These are phyloP conservation scores for Parochlus steinenii DNA, from an alignment of 2,888 invertebrate species.

Conservation along the genomic window DNA sequence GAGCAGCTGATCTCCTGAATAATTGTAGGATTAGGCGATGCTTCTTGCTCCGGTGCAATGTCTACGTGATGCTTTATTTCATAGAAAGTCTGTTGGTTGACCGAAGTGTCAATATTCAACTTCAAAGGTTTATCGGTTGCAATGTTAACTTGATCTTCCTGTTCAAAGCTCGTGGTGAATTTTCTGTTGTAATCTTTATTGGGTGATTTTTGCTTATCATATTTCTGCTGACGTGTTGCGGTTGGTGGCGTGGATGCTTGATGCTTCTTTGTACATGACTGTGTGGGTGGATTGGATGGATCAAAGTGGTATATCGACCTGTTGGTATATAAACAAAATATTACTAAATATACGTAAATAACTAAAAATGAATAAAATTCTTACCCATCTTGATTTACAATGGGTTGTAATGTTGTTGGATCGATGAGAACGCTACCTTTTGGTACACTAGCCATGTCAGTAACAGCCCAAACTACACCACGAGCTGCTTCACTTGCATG, in stretches of 20 bases:
- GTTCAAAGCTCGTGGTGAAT: background rate
- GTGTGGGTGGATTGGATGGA: constrained; percentile 30
- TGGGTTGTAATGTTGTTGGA: constrained; percentile 39
- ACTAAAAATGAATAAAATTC: constrained; percentile 15
- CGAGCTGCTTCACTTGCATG: constrained; percentile 20
- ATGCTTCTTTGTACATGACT: no score
- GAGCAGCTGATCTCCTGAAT: no score
- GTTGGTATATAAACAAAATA: constrained; percentile 17
- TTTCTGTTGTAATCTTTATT: constrained; percentile 6
- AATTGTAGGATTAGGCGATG: no score
- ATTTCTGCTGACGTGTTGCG: constrained; percentile 5
- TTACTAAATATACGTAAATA: constrained; percentile 4
- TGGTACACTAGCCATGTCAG: constrained; percentile 70
- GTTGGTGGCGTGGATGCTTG: background rate
- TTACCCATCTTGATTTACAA: constrained; percentile 33
- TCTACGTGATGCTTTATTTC: no score
- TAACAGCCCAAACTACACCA: constrained; percentile 70
- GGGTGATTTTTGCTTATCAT: constrained; percentile 11
- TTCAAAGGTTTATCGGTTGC: background rate
- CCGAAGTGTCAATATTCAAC: no score
- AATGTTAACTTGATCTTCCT: constrained; percentile 1
- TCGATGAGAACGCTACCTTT: constrained; percentile 79
- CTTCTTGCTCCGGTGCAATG: no score
- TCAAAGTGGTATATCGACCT: constrained; percentile 32
- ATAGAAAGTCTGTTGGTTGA: no score